Base-by-base conservation (phyloP, 30 jellyfish, hydroid and myxozoan genomes). In the Morbakka virulenta region DNA sequence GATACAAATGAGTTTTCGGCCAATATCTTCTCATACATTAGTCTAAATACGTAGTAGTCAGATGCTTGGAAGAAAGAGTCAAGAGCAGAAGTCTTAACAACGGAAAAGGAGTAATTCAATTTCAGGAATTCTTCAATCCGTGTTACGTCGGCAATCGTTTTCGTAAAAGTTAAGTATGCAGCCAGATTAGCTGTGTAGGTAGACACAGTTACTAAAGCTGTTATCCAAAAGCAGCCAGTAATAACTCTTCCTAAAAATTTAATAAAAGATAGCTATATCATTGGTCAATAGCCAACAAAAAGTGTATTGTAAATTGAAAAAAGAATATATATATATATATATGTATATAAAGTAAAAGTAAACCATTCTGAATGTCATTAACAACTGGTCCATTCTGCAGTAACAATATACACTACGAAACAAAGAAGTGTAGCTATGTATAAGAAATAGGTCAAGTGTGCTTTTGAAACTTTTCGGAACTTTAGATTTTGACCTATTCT, bases 131-230 rank as follows among this genome's bases (percentile, higher is more conserved):
- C 17, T 36, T 79, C 89, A 57, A 79, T 50, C 17, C 47, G 26
- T 23, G 74, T 2, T 0, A 0, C 53, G 3, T 50, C 76, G 0
- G 24, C 89, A 20, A 27, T 27, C 22, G 82, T 64, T 52, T 66
- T 65, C 21, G 68, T 48, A 2, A 79, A 79, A 21, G 89, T 79
- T 52, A 79, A 79, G 32, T 50, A 79, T 1, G 89, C 89, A 30
- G 89, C 89, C 3, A 79, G 75, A 49, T 79, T 79, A 28, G 89
- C 89, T 17, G 89, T 79, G 67, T 79, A 79, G 75, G 74, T 79
- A 4, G 89, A 79, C 17, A 79, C 68, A 11, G 68, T 32, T 13
- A 79, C 67, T 23, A 79, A 67, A 23, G 67, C 82, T 4, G 67
- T 62, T 25, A 79, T 62, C 89, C 89, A 79, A 34, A 79, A 79